A percentile compares a stretch with the other conserved stretches of the same genome.
Evolutionary conservation across 2,797 vertebrate species (phyloP).

Genomic region (Chiloscyllium punctatum): DNA sequence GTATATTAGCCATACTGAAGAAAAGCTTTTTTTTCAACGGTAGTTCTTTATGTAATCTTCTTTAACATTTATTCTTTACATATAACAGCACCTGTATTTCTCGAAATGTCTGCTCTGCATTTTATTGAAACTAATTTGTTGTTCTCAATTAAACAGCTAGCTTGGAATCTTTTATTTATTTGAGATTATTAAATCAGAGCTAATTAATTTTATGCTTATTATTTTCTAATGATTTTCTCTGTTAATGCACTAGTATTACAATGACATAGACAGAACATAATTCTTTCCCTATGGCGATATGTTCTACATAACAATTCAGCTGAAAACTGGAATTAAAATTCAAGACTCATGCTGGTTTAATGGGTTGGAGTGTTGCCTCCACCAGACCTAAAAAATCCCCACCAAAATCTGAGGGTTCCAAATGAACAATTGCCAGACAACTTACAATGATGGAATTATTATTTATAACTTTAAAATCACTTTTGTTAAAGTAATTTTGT

Average conservation of each 20-base stretch:
- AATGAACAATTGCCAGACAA: neutral
- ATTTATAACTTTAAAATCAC: neutral
- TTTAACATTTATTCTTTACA: neutral
- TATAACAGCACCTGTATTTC: neutral
- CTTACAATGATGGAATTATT: neutral
- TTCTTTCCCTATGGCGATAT: constrained; percentile 21
- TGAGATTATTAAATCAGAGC: constrained; percentile 22
- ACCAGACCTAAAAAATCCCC: neutral
- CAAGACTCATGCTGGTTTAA: neutral
- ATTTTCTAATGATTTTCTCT: constrained; percentile 22
- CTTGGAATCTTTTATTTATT: neutral
- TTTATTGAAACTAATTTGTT: neutral
- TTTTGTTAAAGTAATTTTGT: neutral
- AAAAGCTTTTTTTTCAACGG: neutral
- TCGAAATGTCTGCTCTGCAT: neutral
- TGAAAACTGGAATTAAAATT: constrained; percentile 7
- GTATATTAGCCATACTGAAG: neutral
- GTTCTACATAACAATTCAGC: neutral
- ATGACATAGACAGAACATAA: neutral
- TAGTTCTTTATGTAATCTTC: neutral
- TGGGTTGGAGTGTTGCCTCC: neutral
- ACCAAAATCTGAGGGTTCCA: neutral
- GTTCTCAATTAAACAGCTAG: neutral
- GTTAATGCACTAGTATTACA: neutral
- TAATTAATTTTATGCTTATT: constrained; percentile 25